Conservation (phyloP, 2,113 vertebrate genomes). For the Toxostoma redivivum region DNA sequence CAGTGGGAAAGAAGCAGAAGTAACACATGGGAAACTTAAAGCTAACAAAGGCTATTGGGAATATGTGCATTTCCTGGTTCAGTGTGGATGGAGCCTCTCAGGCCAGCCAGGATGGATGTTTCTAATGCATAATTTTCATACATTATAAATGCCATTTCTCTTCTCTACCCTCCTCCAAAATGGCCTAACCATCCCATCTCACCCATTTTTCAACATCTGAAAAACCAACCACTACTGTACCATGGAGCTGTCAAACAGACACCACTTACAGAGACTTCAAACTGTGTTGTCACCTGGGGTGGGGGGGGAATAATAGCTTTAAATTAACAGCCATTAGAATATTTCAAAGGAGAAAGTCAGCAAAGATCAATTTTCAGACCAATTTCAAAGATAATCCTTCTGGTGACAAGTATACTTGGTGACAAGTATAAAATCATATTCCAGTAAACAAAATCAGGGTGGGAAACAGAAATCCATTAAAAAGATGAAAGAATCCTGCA, state of each 20-base stretch:
- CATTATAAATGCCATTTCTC: neutral
- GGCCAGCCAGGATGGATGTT: conserved; percentile 53
- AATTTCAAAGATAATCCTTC: neutral
- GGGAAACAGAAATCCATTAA: neutral
- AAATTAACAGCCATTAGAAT: neutral
- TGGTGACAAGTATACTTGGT: neutral
- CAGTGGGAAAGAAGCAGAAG: neutral
- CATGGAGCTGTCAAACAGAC: neutral
- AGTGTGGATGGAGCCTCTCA: conserved; percentile 19
- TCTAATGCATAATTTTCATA: neutral
- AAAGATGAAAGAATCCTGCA: neutral
- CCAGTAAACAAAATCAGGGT: neutral
- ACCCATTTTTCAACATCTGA: neutral
- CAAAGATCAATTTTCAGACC: neutral
- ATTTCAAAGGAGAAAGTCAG: neutral
- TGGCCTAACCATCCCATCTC: neutral
- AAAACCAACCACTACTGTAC: neutral
- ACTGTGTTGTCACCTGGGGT: neutral
- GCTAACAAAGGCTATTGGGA: conserved; percentile 33
- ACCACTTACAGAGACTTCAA: neutral
- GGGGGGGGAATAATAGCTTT: neutral
- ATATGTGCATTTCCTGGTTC: conserved; percentile 54
- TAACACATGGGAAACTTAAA: neutral
- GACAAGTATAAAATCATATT: neutral
- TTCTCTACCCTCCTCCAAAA: neutral